Conservation (phyloP, 2,113 vertebrate species). For the Macquaria ambigua region DNA sequence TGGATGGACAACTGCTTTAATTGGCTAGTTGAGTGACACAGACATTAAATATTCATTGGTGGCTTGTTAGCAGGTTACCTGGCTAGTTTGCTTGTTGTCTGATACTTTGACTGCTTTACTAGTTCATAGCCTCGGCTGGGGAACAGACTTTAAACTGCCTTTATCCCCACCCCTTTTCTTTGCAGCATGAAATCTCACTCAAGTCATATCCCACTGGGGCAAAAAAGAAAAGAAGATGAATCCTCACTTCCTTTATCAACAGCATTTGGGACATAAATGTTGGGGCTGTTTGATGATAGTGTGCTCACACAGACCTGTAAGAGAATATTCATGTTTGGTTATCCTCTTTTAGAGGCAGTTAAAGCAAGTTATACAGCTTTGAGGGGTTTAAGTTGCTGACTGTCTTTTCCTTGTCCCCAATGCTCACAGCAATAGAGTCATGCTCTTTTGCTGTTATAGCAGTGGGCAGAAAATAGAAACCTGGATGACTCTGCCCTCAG, state of each 20-base stretch:
- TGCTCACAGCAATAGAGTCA: background rate
- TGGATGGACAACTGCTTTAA: background rate
- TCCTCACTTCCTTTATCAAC: background rate
- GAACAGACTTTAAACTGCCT: background rate
- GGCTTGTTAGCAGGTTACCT: background rate
- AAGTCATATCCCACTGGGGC: background rate
- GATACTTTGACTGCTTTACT: background rate
- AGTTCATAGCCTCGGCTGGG: no score
- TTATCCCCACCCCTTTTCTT: background rate
- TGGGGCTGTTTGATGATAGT: background rate
- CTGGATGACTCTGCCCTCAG: conserved; percentile 14
- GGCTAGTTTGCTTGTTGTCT: background rate
- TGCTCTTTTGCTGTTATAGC: conserved; percentile 27
- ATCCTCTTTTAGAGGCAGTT: conserved; percentile 19
- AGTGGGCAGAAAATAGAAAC: conserved; percentile 49
- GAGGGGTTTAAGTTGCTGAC: conserved; percentile 13
- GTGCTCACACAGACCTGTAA: background rate
- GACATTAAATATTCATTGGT: background rate
- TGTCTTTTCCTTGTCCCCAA: background rate
- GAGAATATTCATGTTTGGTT: conserved; percentile 5
- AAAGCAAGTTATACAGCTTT: conserved; percentile 15
- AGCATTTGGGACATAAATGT: background rate
- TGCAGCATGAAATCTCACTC: conserved; percentile 2
- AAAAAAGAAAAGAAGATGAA: conserved; percentile 11
- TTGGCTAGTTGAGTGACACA: background rate